Evolutionary conservation across 1,140 invertebrate species (phyloP).

Genomic region (Drosophila mauritiana): DNA sequence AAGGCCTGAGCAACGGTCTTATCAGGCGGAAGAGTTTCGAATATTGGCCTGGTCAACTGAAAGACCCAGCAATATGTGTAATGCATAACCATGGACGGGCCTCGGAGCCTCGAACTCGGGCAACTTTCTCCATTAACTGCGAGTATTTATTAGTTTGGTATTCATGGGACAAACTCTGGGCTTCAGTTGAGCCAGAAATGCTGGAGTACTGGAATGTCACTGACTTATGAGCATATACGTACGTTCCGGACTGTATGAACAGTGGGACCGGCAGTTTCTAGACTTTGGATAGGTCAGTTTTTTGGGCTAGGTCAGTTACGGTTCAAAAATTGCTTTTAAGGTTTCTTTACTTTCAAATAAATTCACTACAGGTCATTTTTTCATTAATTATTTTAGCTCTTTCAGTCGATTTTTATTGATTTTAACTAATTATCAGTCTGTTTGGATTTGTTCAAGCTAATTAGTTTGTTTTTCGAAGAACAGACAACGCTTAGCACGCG

Average conservation of each 20-base stretch:
- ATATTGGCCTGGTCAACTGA: slow-evolving; percentile 23
- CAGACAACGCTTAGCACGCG: slow-evolving; percentile 39
- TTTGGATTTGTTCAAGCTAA: slow-evolving; percentile 7
- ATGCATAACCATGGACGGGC: slow-evolving; percentile 41
- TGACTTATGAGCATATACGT: slow-evolving; percentile 9
- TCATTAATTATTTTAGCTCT: neutral
- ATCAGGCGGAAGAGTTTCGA: slow-evolving; percentile 67
- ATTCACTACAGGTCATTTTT: too few species aligned
- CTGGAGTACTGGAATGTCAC: slow-evolving; percentile 26
- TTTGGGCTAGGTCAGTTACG: slow-evolving; percentile 57
- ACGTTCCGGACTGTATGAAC: neutral
- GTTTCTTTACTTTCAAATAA: neutral
- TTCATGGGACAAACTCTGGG: slow-evolving; percentile 42
- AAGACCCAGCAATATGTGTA: slow-evolving; percentile 27
- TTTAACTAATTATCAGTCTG: slow-evolving; percentile 5
- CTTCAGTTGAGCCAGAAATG: slow-evolving; percentile 41
- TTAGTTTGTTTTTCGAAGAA: slow-evolving; percentile 4
- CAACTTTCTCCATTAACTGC: slow-evolving; percentile 53
- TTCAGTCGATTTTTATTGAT: slow-evolving; percentile 10
- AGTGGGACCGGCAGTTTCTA: slow-evolving; percentile 16
- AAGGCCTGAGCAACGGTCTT: slow-evolving; percentile 42
- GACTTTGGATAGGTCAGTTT: slow-evolving; percentile 40
- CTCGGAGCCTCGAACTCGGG: slow-evolving; percentile 26
- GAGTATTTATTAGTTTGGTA: slow-evolving; percentile 53
- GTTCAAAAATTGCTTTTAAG: slow-evolving; percentile 10